Evolutionary conservation across 2,113 vertebrate genomes (phyloP).

Genomic region (Tragelaphus buxtoni): DNA sequence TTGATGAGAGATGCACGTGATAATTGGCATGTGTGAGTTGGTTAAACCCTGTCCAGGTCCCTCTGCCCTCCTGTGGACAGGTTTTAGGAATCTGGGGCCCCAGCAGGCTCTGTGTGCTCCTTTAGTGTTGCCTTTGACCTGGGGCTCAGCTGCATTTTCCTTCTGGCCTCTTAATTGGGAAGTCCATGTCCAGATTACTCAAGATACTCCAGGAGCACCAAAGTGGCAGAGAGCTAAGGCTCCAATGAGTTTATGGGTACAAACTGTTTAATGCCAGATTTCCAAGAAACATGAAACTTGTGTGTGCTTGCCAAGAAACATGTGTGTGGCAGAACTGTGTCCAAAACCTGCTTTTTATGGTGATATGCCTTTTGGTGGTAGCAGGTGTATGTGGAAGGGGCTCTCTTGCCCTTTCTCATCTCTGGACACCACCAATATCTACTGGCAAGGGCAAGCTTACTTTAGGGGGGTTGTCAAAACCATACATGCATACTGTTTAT

Average conservation of each 20-base stretch:
- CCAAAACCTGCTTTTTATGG: not conserved
- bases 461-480: not conserved
- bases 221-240: too few species aligned
- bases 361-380: not conserved
- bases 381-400: not conserved
- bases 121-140: not conserved
- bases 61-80: not conserved
- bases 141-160: accelerated
- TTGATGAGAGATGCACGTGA: not conserved
- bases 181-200: not conserved
- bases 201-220: not conserved
- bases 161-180: not conserved
- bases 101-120: not conserved
- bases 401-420: not conserved
- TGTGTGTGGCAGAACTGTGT: not conserved
- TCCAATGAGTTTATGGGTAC: not conserved
- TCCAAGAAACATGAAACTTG: not conserved
- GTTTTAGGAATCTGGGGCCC: not conserved
- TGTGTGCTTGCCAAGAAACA: not conserved
- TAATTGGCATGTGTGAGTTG: accelerated
- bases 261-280: not conserved
- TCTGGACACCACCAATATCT: not conserved
- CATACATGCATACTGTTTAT: not conserved
- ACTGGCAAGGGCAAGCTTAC: not conserved
- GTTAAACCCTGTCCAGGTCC: not conserved